A percentile compares a stretch with the other conserved stretches of the same genome.
Conservation (phyloP, 2,797 vertebrate species). For the Sarcoramphus papa region DNA sequence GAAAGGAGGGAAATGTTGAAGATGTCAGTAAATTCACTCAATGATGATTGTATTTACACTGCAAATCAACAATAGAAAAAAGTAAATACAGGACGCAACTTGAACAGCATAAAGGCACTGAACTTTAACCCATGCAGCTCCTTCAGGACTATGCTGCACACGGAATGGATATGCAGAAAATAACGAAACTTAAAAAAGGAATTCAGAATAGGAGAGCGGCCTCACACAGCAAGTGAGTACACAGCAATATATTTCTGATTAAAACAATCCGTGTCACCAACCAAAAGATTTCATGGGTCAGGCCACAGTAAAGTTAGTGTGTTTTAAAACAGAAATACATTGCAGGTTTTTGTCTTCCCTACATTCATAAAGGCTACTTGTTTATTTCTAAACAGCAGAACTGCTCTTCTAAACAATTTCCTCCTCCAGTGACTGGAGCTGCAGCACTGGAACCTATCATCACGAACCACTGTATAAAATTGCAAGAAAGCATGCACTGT, state of each 20-base stretch:
- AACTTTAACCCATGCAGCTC: neutral
- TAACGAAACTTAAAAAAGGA: neutral
- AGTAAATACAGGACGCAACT: neutral
- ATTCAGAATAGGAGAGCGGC: neutral
- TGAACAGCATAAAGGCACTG: neutral
- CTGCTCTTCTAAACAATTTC: conserved; percentile 20
- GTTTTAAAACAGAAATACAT: neutral
- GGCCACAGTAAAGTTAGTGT: neutral
- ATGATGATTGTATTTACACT: neutral
- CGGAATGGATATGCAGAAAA: neutral
- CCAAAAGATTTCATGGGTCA: neutral
- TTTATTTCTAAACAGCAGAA: neutral
- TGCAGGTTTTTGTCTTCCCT: conserved; percentile 15
- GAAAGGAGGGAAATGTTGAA: neutral
- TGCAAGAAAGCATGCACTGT: conserved; percentile 18
- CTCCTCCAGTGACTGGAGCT: conserved; percentile 30
- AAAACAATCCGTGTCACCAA: neutral
- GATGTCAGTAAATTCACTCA: neutral
- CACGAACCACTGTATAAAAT: neutral
- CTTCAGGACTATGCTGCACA: neutral
- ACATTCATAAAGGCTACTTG: conserved; percentile 3
- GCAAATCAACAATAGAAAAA: neutral
- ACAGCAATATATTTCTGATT: neutral
- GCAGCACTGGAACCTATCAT: neutral
- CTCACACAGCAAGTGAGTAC: neutral